Conservation (phyloP, 64 coral and sea anemone genomes). For the Cladopsammia gracilis region DNA sequence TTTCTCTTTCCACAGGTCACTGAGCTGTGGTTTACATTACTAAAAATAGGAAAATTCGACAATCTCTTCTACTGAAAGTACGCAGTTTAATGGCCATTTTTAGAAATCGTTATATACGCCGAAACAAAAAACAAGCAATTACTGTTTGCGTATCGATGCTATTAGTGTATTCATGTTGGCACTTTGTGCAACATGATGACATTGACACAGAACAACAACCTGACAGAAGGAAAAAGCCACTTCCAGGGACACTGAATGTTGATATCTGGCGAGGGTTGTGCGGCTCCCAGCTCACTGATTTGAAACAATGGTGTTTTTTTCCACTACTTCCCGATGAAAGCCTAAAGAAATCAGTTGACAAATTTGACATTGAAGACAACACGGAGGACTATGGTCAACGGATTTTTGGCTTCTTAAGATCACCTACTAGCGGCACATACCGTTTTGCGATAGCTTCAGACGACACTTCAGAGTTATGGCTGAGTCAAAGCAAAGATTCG, state of each 20-base stretch:
- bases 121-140: no score
- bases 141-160: no score
- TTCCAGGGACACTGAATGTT: not conserved
- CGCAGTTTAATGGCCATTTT: no score
- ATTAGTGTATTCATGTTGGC: no score
- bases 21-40: no score
- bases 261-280: not conserved
- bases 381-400: not conserved
- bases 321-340: not conserved
- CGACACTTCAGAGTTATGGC: not conserved
- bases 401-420: slow-evolving; percentile 64
- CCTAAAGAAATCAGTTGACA: not conserved
- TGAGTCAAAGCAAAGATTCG: slow-evolving; percentile 47
- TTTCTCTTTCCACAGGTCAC: no score
- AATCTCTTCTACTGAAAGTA: no score
- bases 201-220: not conserved
- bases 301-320: not conserved
- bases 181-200: no score
- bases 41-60: no score
- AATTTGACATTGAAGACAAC: not conserved
- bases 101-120: no score
- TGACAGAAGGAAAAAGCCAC: not conserved
- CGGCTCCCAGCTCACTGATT: not conserved
- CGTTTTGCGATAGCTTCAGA: slow-evolving; percentile 42
- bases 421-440: slow-evolving; percentile 16